A percentile compares a stretch with the other conserved stretches of the same genome.
phyloP scores from a whole-genome alignment of 2,888 invertebrate species.

The Drosophila demipolita region DNA sequence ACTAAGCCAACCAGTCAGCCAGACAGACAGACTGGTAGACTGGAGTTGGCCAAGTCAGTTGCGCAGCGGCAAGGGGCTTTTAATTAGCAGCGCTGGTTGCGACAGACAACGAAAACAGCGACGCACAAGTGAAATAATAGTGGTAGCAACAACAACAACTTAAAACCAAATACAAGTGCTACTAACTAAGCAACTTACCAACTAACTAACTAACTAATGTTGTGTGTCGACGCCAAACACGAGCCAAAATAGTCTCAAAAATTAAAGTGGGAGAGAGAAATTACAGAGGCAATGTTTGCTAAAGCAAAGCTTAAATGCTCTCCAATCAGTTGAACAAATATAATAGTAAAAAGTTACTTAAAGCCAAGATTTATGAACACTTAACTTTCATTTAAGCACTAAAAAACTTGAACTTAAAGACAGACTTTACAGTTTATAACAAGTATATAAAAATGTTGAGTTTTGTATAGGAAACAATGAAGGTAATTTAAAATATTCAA shows the following conservation, averaged over 20 bases:
- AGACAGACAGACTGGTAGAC: neutral
- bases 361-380: neutral
- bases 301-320: constrained; percentile 7
- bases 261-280: constrained; percentile 1
- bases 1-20: constrained; percentile 5
- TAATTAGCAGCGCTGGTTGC: constrained; percentile 70
- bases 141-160: constrained; percentile 37
- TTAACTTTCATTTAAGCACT: neutral
- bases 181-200: constrained; percentile 22
- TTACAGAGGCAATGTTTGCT: neutral
- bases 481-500: neutral
- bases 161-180: constrained; percentile 15
- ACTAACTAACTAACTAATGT: constrained; percentile 54
- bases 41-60: neutral
- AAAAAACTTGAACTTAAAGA: neutral
- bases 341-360: neutral
- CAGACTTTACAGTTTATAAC: neutral
- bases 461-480: neutral
- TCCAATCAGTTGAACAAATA: neutral
- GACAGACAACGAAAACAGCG: constrained; percentile 48
- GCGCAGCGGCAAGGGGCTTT: constrained; percentile 36
- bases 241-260: constrained; percentile 11
- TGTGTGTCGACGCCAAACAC: constrained; percentile 57
- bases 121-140: constrained; percentile 51
- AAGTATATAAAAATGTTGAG: neutral